A percentile compares a stretch with the other conserved stretches of the same genome.
Evolutionary conservation across 2,113 vertebrate species (phyloP).

Genomic region (Hippocampus barbouri): DNA sequence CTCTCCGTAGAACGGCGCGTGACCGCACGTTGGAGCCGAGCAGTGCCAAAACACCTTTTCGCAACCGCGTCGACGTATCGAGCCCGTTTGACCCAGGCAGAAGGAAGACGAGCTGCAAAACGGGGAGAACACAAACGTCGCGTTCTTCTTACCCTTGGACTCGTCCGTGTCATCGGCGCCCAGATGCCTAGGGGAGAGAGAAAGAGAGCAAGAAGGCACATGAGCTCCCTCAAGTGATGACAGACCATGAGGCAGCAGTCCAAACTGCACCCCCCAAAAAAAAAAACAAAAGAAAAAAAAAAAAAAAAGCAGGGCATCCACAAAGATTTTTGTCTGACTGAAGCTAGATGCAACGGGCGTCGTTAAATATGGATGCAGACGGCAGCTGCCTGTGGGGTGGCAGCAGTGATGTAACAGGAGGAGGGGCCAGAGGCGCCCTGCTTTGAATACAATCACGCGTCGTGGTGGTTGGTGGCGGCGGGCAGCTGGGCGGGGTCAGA

Average conservation of each 20-base stretch:
- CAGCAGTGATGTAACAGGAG: conserved; percentile 57
- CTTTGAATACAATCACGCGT: conserved; percentile 42
- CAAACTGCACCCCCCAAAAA: not conserved
- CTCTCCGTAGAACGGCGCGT: not conserved
- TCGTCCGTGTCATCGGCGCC: conserved; percentile 58
- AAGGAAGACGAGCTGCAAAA: conserved; percentile 2
- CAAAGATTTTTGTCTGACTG: not conserved
- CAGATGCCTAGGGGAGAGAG: conserved; percentile 52
- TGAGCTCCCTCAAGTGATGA: conserved; percentile 40
- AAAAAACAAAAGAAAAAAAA: not conserved
- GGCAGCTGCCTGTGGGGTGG: conserved; percentile 58
- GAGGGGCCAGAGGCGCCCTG: conserved; percentile 22
- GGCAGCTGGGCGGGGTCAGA: conserved; percentile 61
- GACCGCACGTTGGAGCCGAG: conserved; percentile 7
- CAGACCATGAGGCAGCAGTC: conserved; percentile 6
- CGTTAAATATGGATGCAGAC: conserved; percentile 57
- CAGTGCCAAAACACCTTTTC: conserved; percentile 14
- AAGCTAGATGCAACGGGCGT: conserved; percentile 36
- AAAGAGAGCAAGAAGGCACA: conserved; percentile 25
- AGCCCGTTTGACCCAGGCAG: not conserved
- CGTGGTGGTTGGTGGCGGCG: conserved; percentile 11
- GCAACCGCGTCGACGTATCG: conserved; percentile 7
- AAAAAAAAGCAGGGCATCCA: not conserved
- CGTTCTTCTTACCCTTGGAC: conserved; percentile 68
- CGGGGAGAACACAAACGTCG: conserved; percentile 33